Percentiles rank a stretch among this genome's conserved stretches.
Conservation (phyloP, 1,140 invertebrate species). For the Physella acuta region DNA sequence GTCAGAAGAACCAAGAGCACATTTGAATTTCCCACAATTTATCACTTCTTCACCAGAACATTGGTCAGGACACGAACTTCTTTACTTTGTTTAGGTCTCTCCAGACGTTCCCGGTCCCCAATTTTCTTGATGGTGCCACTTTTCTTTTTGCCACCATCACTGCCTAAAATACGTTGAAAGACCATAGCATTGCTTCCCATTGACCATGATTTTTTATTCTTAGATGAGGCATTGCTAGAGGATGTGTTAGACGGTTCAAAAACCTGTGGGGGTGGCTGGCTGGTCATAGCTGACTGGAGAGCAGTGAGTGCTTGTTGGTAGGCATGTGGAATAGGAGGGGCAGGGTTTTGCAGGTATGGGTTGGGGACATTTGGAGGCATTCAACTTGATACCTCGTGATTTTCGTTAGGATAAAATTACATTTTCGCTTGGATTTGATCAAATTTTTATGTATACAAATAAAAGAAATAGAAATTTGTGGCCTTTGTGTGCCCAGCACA, state of each 20-base stretch:
- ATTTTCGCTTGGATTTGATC: too few relatives aligned
- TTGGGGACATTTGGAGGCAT: neutral
- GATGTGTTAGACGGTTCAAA: neutral
- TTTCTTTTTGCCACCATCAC: conserved; percentile 4
- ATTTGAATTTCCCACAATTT: too few relatives aligned
- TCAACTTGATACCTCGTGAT: too few relatives aligned
- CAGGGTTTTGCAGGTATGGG: neutral
- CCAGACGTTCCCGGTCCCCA: conserved; percentile 1
- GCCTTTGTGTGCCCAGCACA: too few relatives aligned
- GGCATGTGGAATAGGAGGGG: neutral
- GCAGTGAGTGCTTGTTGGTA: conserved; percentile 3
- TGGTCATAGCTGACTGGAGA: neutral
- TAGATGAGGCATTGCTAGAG: neutral
- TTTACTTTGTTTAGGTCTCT: conserved; percentile 11
- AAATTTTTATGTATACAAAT: too few relatives aligned
- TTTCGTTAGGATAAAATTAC: too few relatives aligned
- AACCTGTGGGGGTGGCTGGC: neutral
- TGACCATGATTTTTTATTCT: conserved; percentile 13
- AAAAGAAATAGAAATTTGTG: too few relatives aligned
- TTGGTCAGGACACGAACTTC: neutral
- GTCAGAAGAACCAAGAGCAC: too few relatives aligned
- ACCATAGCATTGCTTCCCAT: conserved; percentile 9
- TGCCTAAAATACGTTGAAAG: neutral
- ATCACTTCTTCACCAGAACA: neutral
- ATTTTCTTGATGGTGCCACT: conserved; percentile 15